phyloP scores from a whole-genome alignment of 2,797 vertebrate genomes.

The Clarias laeviceps region DNA sequence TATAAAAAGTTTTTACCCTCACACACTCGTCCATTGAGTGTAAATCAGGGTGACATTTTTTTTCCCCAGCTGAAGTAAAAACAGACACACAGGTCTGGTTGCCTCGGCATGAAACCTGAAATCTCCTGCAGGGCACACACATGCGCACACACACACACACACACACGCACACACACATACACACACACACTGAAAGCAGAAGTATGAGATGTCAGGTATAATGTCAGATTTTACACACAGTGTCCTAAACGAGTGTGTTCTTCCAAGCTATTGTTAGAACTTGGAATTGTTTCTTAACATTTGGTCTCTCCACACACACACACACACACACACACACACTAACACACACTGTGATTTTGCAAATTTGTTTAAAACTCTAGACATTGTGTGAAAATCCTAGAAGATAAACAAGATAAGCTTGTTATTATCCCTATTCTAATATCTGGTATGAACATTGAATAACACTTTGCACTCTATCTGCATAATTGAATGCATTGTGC shows the following conservation, averaged over 20 bases:
- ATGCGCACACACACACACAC: background rate
- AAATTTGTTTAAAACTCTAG: too few relatives aligned
- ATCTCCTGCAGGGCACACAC: conserved; percentile 1
- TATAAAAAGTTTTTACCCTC: background rate
- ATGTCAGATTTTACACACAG: conserved; percentile 8
- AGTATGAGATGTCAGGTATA: conserved; percentile 26
- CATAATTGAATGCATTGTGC: too few relatives aligned
- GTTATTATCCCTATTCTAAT: too few relatives aligned
- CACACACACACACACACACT: background rate
- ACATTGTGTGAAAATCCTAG: too few relatives aligned
- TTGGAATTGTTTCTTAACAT: background rate
- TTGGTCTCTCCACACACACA: background rate
- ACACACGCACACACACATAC: background rate
- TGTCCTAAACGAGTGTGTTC: background rate
- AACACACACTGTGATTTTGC: too few relatives aligned
- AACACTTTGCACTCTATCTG: too few relatives aligned
- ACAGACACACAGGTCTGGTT: conserved; percentile 11
- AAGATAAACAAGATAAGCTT: too few relatives aligned
- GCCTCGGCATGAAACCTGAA: conserved; percentile 4
- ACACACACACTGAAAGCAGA: background rate
- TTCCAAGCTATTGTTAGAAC: background rate
- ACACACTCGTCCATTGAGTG: background rate
- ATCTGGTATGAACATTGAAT: too few relatives aligned
- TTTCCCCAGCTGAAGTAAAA: background rate
- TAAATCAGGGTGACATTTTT: conserved; percentile 19